Conservation (phyloP, 2,113 vertebrate genomes). For the Gobius niger region DNA sequence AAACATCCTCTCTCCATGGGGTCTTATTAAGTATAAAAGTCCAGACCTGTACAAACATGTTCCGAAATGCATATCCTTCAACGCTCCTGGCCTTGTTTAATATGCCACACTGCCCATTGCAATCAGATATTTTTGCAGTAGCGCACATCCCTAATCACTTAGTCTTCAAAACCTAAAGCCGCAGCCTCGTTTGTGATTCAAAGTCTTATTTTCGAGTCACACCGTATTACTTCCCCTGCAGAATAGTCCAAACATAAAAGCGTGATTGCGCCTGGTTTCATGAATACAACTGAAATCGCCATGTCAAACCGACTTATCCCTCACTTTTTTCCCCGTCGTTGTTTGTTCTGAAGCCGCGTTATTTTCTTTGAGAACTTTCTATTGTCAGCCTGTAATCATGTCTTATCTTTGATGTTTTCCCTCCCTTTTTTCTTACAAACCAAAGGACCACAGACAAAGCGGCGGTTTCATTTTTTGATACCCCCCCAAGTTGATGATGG, state of each 20-base stretch:
- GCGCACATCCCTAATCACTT: too few species aligned
- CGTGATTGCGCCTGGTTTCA: background rate
- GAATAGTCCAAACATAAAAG: background rate
- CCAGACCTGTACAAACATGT: too few species aligned
- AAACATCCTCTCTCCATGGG: too few species aligned
- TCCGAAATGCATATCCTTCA: too few species aligned
- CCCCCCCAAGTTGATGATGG: slow-evolving; percentile 17
- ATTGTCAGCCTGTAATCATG: slow-evolving; percentile 10
- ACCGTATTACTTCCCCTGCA: too few species aligned
- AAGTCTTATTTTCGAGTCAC: too few species aligned
- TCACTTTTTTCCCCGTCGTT: background rate
- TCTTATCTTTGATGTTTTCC: slow-evolving; percentile 21
- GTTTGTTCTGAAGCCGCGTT: background rate
- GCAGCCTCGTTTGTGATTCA: too few species aligned
- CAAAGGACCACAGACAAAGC: slow-evolving; percentile 19
- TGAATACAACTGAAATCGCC: slow-evolving; percentile 18
- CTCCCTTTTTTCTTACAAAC: slow-evolving; percentile 1
- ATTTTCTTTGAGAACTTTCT: background rate
- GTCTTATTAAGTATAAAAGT: too few species aligned
- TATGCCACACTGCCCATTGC: too few species aligned
- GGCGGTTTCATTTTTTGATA: slow-evolving; percentile 13
- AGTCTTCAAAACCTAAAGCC: too few species aligned
- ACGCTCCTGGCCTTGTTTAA: too few species aligned
- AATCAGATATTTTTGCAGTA: too few species aligned
- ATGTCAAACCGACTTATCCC: slow-evolving; percentile 4